Evolutionary conservation across 2,888 invertebrate species (phyloP), one percentile per base, ranked within the genome.

Genomic region (Tetragnatha montana): DNA sequence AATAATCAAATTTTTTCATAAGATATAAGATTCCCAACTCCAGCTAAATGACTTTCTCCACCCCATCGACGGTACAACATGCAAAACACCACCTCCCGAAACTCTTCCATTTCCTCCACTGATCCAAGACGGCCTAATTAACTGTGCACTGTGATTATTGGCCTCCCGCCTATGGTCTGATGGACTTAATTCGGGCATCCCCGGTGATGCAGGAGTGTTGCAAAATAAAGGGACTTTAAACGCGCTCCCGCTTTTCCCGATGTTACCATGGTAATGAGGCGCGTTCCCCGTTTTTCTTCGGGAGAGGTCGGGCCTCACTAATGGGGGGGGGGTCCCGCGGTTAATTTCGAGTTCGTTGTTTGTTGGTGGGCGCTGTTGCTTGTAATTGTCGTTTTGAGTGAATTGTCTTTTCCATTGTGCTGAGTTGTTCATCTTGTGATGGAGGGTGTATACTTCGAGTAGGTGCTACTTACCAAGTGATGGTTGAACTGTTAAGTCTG

Each of bases 171-270:
- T 69, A 73, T 73, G 50, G 71, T 50, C 78, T 71, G 78, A 76
- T 70, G 78, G 76, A 78, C 84, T 85, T 69, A 49, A 85, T 85
- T 85, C 49, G 74, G 69, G 76, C 49, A 50, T 85, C 68, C 76
- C 78, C 49, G 14, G 70, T n/a, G 78, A n/a, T 78, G 21, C 78
- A 70, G 78, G 69, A 17, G 75, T 75, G 75, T 82, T 51, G 71
- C 86, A 73, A 80, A 86, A 86, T 86, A 79, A 85, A 50, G 78
- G 68, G 71, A 86, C 73, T 86, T n/a, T 79, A 68, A 80, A 86
- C 71, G 80, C 79, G 35, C 70, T 73, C 49, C 73, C 49, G 80
- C 75, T 80, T 80, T 86, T 71, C 74, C 22, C 80, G 73, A 79
- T 73, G 79, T 86, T 60, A 47, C 86, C 74, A 86, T 86, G 86